Evolutionary conservation across 2,888 invertebrate genomes (phyloP), one percentile per base, ranked within the genome.

Genomic region (Volucella zonaria): DNA sequence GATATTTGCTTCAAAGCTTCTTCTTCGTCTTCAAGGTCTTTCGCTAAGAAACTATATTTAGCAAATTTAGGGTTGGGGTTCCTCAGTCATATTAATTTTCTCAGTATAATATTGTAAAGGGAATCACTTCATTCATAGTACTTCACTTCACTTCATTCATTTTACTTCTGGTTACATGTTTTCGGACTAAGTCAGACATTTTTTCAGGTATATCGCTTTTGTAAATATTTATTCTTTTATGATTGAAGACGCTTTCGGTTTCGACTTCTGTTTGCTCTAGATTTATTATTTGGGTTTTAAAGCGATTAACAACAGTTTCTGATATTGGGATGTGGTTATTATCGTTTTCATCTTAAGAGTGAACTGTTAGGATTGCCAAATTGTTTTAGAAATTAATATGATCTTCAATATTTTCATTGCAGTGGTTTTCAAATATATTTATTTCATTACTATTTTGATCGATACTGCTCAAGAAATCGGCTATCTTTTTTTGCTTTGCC

Each of bases 391-490:
- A 49, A n/a, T 66, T 67, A 15, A 12, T 87, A 67, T 88, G 82
- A 2, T 47, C 47, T 31, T 38, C 56, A 31, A 38, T 42, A 8
- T 58, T 43, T 71, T 73, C 45, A 15, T 73, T 67, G 4, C 66
- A 49, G 1, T 18, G 23, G 3, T 23, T 23, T 82, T 74, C 8
- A 70, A 78, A n/a, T 56, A 61, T 9, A 42, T 58, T 56, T 80
- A 80, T 74, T 59, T 58, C 18, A 40, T 70, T 52, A 82, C 70
- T 66, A 80, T 88, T 61, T 82, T 87, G 86, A 47, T 81, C 51
- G 18, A 90, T 87, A 58, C 87, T 83, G 49, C 88, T 89, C 18
- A 89, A 87, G 66, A 87, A 90, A 74, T 89, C 88, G 38, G 86
- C 86, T 15, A 90, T 74, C 81, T 88, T 87, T 2, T 18, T 87